These are phyloP conservation scores for Corythornis madagascariensis DNA, from an alignment of 2,113 vertebrate genomes.

Conservation along the genomic window DNA sequence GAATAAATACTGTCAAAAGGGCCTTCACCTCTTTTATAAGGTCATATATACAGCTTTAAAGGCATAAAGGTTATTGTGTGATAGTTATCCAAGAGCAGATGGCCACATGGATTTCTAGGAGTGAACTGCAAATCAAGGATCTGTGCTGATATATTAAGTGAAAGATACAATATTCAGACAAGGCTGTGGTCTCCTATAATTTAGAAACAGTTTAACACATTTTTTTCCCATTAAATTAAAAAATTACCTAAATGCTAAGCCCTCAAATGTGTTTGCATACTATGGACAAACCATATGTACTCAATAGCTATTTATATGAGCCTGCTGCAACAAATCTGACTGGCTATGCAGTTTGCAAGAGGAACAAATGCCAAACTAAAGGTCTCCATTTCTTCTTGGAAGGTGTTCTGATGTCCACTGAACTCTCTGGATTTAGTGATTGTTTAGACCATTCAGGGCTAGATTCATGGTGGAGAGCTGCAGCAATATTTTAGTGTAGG, in stretches of 20 bases:
- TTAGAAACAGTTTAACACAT: background rate
- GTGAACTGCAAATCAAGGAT: background rate
- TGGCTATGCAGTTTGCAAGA: background rate
- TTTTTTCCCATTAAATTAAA: background rate
- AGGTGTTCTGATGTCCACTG: background rate
- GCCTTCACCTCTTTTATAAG: background rate
- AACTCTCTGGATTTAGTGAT: background rate
- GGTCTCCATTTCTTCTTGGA: background rate
- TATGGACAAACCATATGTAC: background rate
- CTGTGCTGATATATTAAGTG: background rate
- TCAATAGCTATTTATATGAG: background rate
- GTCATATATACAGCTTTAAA: background rate
- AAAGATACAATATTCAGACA: background rate
- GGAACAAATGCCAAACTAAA: background rate
- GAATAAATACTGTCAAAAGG: constrained; percentile 7
- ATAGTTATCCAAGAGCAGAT: background rate
- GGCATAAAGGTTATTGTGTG: background rate
- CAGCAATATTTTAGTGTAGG: background rate
- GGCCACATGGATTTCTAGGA: background rate
- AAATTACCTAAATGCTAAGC: background rate
- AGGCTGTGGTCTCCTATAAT: background rate
- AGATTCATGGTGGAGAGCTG: background rate
- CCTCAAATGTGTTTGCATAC: background rate
- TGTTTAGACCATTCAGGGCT: background rate
- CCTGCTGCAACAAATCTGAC: background rate